A percentile compares a stretch with the other conserved stretches of the same genome.
Evolutionary conservation across 2,797 vertebrate genomes (phyloP).

Genomic region (Emys orbicularis): DNA sequence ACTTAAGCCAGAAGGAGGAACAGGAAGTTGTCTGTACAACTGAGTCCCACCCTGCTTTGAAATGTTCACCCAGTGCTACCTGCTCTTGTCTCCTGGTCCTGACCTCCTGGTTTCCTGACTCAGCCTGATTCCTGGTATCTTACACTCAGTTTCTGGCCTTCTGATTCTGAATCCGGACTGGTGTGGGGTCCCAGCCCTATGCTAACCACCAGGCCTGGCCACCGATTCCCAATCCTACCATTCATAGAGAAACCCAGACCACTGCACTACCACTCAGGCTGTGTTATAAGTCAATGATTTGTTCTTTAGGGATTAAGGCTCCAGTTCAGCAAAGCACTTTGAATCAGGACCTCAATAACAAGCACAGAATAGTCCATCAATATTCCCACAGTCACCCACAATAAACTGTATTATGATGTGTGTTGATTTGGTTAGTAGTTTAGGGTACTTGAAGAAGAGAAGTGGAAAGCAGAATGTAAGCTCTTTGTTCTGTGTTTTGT

Average conservation of each 20-base stretch:
- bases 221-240: neutral
- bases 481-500: neutral
- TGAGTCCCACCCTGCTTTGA: no score
- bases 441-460: neutral
- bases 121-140: no score
- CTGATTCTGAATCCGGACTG: no score
- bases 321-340: neutral
- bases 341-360: neutral
- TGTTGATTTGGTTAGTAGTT: neutral
- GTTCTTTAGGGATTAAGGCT: neutral
- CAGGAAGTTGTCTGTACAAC: no score
- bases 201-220: neutral
- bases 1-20: no score
- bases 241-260: neutral
- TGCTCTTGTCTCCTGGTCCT: no score
- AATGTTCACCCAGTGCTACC: no score
- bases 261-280: neutral
- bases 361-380: neutral
- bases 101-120: no score
- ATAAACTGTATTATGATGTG: neutral
- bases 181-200: neutral
- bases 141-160: no score
- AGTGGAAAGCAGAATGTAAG: neutral
- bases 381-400: neutral
- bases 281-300: neutral